Conservation (phyloP, 1,140 invertebrate species). For the Eubasilissa regina region DNA sequence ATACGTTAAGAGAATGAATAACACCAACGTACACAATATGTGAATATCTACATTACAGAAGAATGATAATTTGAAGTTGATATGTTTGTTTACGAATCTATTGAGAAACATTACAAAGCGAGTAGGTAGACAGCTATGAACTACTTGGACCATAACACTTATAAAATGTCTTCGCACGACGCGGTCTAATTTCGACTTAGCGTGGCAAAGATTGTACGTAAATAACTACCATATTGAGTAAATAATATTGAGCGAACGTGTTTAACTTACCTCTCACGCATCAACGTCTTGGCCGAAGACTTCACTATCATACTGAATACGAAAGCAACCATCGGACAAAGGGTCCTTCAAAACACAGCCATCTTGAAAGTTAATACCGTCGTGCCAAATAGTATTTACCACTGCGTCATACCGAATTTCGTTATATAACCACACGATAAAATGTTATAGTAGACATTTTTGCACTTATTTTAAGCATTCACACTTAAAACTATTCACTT, state of each 20-base stretch:
- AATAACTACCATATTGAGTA: not conserved
- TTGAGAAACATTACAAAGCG: not conserved
- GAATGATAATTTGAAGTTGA: no score
- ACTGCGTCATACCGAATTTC: constrained; percentile 50
- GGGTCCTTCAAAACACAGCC: constrained; percentile 73
- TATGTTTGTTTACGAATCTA: not conserved
- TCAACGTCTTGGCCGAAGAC: constrained; percentile 68
- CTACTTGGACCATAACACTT: constrained; percentile 37
- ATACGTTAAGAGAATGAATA: not conserved
- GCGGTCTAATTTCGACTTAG: constrained; percentile 32
- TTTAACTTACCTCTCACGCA: constrained; percentile 69
- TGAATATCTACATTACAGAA: no score
- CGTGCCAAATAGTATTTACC: constrained; percentile 64
- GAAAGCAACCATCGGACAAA: constrained; percentile 71
- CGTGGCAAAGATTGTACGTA: not conserved
- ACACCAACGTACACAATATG: no score
- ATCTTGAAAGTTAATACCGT: constrained; percentile 71
- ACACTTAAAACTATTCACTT: constrained; percentile 72
- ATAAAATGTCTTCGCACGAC: constrained; percentile 33
- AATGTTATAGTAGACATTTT: constrained; percentile 63
- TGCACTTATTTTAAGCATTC: constrained; percentile 70
- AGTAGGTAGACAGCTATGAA: not conserved
- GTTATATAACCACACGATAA: constrained; percentile 51
- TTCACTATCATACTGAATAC: constrained; percentile 71
- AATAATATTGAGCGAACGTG: constrained; percentile 57